These are phyloP conservation scores for Tringa solitaria DNA, from an alignment of 2,113 vertebrate genomes.

Conservation along the genomic window DNA sequence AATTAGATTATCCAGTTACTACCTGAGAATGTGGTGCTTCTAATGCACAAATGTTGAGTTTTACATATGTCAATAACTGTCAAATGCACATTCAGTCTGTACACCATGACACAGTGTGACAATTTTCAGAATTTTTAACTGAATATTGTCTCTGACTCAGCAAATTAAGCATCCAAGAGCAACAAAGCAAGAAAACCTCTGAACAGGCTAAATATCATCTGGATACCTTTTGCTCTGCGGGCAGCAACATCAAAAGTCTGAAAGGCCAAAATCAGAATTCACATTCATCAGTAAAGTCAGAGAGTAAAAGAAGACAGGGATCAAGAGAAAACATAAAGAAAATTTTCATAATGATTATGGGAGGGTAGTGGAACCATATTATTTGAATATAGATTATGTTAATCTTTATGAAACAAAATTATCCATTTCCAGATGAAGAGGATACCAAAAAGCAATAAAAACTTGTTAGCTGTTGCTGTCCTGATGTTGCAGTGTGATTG, in stretches of 20 bases:
- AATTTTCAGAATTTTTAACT: neutral
- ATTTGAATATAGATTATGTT: neutral
- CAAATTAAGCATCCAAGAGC: neutral
- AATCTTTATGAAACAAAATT: neutral
- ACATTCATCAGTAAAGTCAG: neutral
- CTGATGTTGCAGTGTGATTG: neutral
- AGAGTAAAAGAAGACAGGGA: neutral
- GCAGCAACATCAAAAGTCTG: neutral
- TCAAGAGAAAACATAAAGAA: neutral
- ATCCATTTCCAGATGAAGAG: neutral
- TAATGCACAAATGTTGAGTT: neutral
- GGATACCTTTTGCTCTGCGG: neutral
- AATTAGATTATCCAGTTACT: neutral
- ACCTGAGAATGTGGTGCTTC: neutral
- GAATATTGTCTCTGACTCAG: neutral
- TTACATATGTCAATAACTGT: neutral
- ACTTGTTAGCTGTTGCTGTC: neutral
- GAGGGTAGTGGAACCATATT: neutral
- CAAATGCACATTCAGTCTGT: neutral
- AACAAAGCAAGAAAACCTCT: neutral
- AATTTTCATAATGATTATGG: neutral
- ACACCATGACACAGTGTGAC: accelerated
- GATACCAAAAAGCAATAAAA: neutral
- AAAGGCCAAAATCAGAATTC: neutral
- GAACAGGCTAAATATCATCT: neutral